A percentile compares a stretch with the other conserved stretches of the same genome.
phyloP scores from a whole-genome alignment of 2,113 vertebrate genomes.

The Tringa solitaria region DNA sequence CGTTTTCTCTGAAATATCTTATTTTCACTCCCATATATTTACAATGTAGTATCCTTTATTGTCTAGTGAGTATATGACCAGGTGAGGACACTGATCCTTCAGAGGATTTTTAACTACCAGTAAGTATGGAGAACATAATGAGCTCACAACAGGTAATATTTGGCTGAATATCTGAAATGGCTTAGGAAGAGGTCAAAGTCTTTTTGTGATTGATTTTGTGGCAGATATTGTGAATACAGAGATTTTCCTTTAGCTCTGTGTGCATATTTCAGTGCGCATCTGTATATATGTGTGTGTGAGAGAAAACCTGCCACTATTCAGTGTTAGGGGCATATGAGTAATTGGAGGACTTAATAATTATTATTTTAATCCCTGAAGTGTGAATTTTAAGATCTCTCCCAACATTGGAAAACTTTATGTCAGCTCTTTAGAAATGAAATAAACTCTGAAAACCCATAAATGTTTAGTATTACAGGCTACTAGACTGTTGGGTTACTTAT shows the following conservation, averaged over 20 bases:
- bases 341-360: neutral
- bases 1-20: neutral
- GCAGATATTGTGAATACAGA: neutral
- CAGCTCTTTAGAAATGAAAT: neutral
- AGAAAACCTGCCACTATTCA: neutral
- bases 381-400: neutral
- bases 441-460: neutral
- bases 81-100: neutral
- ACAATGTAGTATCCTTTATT: neutral
- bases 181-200: neutral
- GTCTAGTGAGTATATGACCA: neutral
- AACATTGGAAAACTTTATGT: neutral
- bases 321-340: neutral
- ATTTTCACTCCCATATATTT: neutral
- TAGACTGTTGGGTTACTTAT: neutral
- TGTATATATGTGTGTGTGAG: rapidly evolving
- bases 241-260: neutral
- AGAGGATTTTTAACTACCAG: neutral
- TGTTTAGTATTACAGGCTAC: neutral
- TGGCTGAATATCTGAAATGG: neutral
- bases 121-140: neutral
- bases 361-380: neutral
- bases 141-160: neutral
- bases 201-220: neutral
- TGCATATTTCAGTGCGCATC: rapidly evolving